Conservation (phyloP, 2,888 invertebrate genomes). For the Limnephilus lunatus region DNA sequence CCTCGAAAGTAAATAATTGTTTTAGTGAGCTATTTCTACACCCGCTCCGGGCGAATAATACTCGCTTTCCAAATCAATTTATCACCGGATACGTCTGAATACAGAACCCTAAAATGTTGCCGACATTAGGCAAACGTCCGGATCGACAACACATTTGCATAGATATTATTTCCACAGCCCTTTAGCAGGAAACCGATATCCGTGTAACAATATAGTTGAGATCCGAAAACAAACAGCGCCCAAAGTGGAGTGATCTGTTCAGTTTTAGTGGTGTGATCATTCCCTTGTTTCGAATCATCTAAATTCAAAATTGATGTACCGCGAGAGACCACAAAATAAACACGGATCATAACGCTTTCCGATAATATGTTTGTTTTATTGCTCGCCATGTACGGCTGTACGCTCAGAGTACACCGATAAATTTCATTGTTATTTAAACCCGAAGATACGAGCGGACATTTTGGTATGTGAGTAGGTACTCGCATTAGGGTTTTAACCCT, state of each 20-base stretch:
- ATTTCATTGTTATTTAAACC: conserved; percentile 31
- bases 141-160: conserved; percentile 49
- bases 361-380: conserved; percentile 38
- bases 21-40: not conserved
- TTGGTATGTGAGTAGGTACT: not conserved
- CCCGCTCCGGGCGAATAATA: conserved; percentile 3
- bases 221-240: conserved; percentile 54
- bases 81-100: conserved; percentile 40
- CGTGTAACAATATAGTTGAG: conserved; percentile 48
- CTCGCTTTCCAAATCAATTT: conserved; percentile 36
- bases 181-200: conserved; percentile 36
- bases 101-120: conserved; percentile 1
- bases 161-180: conserved; percentile 31
- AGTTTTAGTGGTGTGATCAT: conserved; percentile 13
- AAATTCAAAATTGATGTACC: conserved; percentile 23
- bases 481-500: not conserved
- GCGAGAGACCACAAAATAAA: conserved; percentile 32
- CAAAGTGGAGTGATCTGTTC: conserved; percentile 38
- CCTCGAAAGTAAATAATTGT: conserved; percentile 16
- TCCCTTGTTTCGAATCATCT: not conserved
- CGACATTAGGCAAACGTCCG: conserved; percentile 31
- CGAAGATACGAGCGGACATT: not conserved
- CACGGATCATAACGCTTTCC: not conserved
- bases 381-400: not conserved
- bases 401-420: conserved; percentile 2